Base-by-base conservation (phyloP, 1,140 invertebrate species). In the Drosophila navojoa region DNA sequence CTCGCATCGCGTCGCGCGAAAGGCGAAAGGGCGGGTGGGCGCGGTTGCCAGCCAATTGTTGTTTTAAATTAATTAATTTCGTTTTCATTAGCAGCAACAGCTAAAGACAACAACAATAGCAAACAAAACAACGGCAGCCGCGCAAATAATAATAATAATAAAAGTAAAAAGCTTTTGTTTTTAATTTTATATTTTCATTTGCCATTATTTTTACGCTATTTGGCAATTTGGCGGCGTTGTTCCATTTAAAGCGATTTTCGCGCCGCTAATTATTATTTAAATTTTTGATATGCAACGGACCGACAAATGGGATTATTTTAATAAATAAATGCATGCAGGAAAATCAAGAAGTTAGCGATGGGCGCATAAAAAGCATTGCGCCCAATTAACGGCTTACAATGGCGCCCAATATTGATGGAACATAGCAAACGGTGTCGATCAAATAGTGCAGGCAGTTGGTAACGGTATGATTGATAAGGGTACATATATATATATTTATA, bases 1-100 rank as follows among this genome's bases (percentile, higher is more conserved):
- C 44, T 54, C 68, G 71, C 58, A 74, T 71, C 70, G 55, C 19
- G 3, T 22, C 19, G 19, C 19, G 19, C 3, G 19, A 22, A 22
- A 22, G 2, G 19, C 47, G 47, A 70, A 42, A 42, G 47, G 38
- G 55, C 19, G 19, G 74, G 38, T 32, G 47, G 38, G 55, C 0
- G 57, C 53, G 16, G 60, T 47, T 59, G 63, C 70, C 42, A 61
- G 45, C 45, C 81, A 85, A 85, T 85, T 86, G 81, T 85, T 85
- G 81, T 85, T 85, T 86, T 85, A 85, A 85, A 85, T 85, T 85
- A 85, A 85, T 85, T 85, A 85, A 85, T 85, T 86, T 85, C 77
- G 59, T 80, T 86, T 85, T 85, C 81, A 86, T 81, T 81, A 86
- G 79, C 61, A 79, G 67, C 76, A 59, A 66, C 63, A 82, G 71